Evolutionary conservation across 2,797 vertebrate species (phyloP).

Genomic region (Pantherophis alleghaniensis): DNA sequence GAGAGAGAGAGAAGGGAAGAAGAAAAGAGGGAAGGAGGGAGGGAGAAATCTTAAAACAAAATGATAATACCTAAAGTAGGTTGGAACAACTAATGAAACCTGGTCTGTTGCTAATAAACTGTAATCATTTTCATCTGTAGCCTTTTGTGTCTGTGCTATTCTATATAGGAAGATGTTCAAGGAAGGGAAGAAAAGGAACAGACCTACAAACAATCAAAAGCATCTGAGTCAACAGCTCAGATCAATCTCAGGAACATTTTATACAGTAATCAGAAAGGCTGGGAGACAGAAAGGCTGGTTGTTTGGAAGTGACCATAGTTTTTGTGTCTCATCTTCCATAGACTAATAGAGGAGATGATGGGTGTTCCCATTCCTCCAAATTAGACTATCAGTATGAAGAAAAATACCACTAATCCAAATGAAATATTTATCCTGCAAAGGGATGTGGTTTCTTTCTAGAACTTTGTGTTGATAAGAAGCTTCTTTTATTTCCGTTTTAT

Average conservation of each 20-base stretch:
- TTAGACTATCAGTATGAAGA: not conserved
- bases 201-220: not conserved
- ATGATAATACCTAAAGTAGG: not conserved
- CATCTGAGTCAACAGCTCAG: too few species aligned
- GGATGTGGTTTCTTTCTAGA: not conserved
- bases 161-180: not conserved
- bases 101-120: not conserved
- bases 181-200: not conserved
- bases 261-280: conserved; percentile 34
- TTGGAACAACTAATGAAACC: not conserved
- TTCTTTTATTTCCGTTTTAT: not conserved
- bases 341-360: not conserved
- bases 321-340: not conserved
- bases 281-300: not conserved
- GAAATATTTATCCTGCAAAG: not conserved
- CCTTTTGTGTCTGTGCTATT: not conserved
- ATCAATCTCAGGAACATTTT: not conserved
- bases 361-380: not conserved
- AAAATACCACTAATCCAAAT: not conserved
- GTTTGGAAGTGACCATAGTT: not conserved
- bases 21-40: not conserved
- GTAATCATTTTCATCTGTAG: not conserved
- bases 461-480: not conserved
- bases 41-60: not conserved
- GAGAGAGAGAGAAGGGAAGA: not conserved